These are phyloP conservation scores for Elysia chlorotica DNA, from an alignment of 1,140 invertebrate genomes.

Conservation along the genomic window DNA sequence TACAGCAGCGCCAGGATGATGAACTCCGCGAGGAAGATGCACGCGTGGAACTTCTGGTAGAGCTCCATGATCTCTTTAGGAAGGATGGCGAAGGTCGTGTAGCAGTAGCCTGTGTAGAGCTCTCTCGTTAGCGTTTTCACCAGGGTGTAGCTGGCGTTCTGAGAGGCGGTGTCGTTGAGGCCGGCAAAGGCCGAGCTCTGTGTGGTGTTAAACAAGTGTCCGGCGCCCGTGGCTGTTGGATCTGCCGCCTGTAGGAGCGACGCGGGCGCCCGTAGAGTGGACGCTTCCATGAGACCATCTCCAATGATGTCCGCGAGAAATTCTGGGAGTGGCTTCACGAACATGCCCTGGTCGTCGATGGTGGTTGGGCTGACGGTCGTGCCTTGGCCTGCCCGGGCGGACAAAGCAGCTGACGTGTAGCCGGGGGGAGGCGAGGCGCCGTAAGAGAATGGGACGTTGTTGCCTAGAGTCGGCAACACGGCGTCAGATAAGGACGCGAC, in stretches of 20 bases:
- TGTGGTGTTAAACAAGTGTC: neutral
- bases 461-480: neutral
- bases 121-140: neutral
- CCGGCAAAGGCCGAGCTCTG: neutral
- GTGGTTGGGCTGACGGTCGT: neutral
- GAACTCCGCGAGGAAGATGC: conserved; percentile 41
- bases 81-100: conserved; percentile 26
- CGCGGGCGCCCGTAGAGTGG: neutral
- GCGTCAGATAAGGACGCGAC: neutral
- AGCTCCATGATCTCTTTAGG: conserved; percentile 28
- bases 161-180: neutral
- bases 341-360: neutral
- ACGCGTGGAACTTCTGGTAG: conserved; percentile 48
- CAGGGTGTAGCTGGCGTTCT: neutral
- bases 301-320: neutral
- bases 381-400: neutral
- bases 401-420: neutral
- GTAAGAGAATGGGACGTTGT: neutral
- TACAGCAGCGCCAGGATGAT: conserved; percentile 49
- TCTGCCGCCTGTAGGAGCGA: neutral
- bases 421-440: neutral
- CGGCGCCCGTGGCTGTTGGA: neutral
- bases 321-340: neutral
- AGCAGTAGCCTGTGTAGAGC: conserved; percentile 21
- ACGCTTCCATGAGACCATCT: neutral